Conservation (phyloP, 2,113 vertebrate species). For the Jaculus jaculus region DNA sequence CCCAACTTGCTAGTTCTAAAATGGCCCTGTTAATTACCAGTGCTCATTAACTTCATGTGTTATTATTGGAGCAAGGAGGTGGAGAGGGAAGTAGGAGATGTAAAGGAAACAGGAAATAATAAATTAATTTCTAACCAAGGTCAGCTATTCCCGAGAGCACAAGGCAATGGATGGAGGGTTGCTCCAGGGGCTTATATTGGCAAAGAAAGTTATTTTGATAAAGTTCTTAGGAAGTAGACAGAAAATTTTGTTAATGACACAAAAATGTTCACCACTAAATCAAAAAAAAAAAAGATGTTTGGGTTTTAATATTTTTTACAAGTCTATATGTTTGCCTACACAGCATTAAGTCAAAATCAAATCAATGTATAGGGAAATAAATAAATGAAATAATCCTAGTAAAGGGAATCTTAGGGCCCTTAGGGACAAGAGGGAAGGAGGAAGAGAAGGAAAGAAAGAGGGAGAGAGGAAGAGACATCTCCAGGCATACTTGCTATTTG, state of each 20-base stretch:
- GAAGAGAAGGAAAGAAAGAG: not conserved
- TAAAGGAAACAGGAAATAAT: constrained; percentile 76
- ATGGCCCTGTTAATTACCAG: constrained; percentile 68
- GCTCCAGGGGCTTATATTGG: constrained; percentile 56
- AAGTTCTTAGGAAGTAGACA: constrained; percentile 46
- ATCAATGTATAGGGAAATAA: not conserved
- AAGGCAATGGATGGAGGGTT: constrained; percentile 22
- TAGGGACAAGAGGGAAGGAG: not conserved
- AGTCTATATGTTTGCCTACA: not conserved
- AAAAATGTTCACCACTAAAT: constrained; percentile 37
- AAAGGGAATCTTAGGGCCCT: not conserved
- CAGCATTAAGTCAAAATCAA: constrained; percentile 17
- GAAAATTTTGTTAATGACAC: constrained; percentile 40
- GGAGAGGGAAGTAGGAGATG: not conserved
- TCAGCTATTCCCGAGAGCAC: constrained; percentile 63
- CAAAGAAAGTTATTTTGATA: constrained; percentile 65
- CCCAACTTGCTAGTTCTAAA: constrained; percentile 63
- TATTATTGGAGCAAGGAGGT: constrained; percentile 60
- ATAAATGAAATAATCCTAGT: not conserved
- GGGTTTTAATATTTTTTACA: constrained; percentile 25
- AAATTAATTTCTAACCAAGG: constrained; percentile 75
- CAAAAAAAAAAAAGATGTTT: not conserved
- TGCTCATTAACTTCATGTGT: constrained; percentile 73
- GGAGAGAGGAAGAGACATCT: not conserved
- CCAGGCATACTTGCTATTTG: not conserved